A percentile compares a stretch with the other conserved stretches of the same genome.
phyloP scores from a whole-genome alignment of 2,797 vertebrate genomes.

The Sardinella longiceps region DNA sequence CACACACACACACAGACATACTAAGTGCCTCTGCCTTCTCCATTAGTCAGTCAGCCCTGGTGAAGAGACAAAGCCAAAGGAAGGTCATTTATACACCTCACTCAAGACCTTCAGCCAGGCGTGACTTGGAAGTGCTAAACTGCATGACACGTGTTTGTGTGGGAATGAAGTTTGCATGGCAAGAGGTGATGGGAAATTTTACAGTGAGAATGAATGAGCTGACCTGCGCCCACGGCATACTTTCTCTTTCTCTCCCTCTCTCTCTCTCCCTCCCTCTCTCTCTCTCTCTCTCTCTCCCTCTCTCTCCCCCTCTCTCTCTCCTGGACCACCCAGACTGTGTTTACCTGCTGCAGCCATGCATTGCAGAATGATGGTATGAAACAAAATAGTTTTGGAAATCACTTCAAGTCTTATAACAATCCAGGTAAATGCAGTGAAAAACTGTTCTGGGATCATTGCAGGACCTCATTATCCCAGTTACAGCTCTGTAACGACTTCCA shows the following conservation, averaged over 20 bases:
- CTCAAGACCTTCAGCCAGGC: neutral
- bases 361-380: conserved; percentile 32
- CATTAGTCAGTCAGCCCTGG: neutral
- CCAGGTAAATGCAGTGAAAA: neutral
- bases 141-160: neutral
- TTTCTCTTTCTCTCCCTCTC: neutral
- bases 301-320: neutral
- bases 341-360: conserved; percentile 9
- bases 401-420: neutral
- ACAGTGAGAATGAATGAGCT: conserved; percentile 6
- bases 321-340: conserved; percentile 44
- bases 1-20: neutral
- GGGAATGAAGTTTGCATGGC: neutral
- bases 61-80: neutral
- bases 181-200: neutral
- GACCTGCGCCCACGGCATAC: neutral
- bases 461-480: neutral
- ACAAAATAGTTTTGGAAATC: neutral
- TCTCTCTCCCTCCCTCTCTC: no score
- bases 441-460: neutral
- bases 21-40: neutral
- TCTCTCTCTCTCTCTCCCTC: neutral
- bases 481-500: neutral
- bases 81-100: neutral
- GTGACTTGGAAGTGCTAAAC: neutral